Evolutionary conservation across 35 echinoderm and acorn worm genomes (phyloP), one percentile per base, ranked within the genome.

Genomic region (Apostichopus japonicus): DNA sequence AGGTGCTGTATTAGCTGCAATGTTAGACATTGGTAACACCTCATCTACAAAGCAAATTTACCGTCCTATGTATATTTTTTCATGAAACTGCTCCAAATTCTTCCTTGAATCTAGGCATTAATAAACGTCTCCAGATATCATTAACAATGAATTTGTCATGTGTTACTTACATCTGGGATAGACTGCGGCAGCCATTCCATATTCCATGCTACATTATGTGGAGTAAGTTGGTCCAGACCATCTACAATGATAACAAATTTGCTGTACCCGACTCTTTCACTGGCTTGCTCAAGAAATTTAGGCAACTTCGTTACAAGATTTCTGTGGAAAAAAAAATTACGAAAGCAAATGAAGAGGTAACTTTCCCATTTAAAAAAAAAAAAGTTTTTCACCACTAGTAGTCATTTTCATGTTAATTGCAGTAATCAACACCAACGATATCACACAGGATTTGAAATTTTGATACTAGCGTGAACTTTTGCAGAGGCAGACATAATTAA

Each of bases 101-200:
- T 44, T 44, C 33, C 2, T 44, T 44, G 33, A 44, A 44, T 44
- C 33, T 44, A 44, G 2, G 33, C 33, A 4, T 44, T 4, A 4
- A 44, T 44, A 44, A 44, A 44, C 33, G 3, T 8, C 6, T 61
- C 6, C 57, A 0, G 8, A 61, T 61, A 61, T 61, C 57, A 4
- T 8, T 61, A 6, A 6, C 57, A 11, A 13, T 61, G 57, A 10
- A 61, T 61, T 61, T 61, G 57, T 61, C 33, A 44, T 44, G 33
- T 44, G 33, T 19, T 80, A 23, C 65, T 53, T 82, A 99, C 97
- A 93, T 96, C 91, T 55, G 97, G 97, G 6, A 99, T 77, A 23
- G 91, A 76, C 52, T 75, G 56, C 10, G 97, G 97, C 8, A 99
- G 80, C 97, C 97, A 99, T 94, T 99, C 97, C 93, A 99, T 91